Evolutionary conservation across 2,888 invertebrate species (phyloP), one percentile per base, ranked within the genome.

Genomic region (Chrysotoxum bicinctum): DNA sequence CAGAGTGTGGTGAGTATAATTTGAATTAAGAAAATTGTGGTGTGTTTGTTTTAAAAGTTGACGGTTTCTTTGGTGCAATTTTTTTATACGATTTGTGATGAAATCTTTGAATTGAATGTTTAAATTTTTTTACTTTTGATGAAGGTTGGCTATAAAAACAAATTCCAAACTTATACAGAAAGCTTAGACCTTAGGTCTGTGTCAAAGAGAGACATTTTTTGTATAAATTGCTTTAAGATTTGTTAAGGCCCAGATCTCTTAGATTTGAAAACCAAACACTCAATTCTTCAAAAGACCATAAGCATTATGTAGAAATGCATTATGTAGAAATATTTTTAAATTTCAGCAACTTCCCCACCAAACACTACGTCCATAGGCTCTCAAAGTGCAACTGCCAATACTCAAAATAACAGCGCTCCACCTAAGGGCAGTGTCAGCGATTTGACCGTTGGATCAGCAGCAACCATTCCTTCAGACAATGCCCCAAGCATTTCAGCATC

Each of bases 1-100:
- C 70, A 9, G 77, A 77, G 12, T 77, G 77, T 52, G 10, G 81
- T 82, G 32, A 19, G 76, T 35, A 12, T 7, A 7, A n/a, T 26
- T 37, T 37, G 3, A 14, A 35, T 35, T 35, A 1, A 0, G 4
- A 3, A 3, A 12, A 37, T 37, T 37, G n/a, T n/a, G n/a, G n/a
- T 37, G 37, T 1, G 0, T 14, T 14, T 37, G 10, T 35, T 35
- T n/a, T n/a, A n/a, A n/a, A n/a, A n/a, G n/a, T n/a, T n/a, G n/a
- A n/a, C n/a, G n/a, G n/a, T n/a, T n/a, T n/a, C n/a, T n/a, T n/a
- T n/a, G n/a, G n/a, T n/a, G n/a, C n/a, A n/a, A n/a, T n/a, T n/a
- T n/a, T n/a, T n/a, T n/a, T n/a, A n/a, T n/a, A n/a, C n/a, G n/a
- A n/a, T n/a, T n/a, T n/a, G n/a, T n/a, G n/a, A n/a, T n/a, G n/a